phyloP scores from a whole-genome alignment of 2,888 invertebrate species.

The Pristionchus arcanus region DNA sequence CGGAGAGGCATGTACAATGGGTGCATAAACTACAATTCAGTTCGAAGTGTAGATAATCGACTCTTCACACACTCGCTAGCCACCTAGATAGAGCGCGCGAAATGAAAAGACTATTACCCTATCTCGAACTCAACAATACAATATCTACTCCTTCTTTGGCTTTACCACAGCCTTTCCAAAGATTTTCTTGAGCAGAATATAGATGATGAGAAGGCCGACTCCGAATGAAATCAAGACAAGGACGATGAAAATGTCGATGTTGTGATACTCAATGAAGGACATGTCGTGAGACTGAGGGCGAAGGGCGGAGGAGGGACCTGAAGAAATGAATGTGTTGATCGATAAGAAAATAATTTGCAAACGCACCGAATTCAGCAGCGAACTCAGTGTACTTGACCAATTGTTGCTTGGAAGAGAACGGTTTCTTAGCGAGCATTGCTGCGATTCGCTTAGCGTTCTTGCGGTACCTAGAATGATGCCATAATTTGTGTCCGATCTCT shows the following conservation, averaged over 20 bases:
- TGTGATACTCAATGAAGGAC: conserved; percentile 30
- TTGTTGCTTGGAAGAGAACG: conserved; percentile 59
- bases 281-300: conserved; percentile 49
- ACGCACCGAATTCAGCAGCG: conserved; percentile 57
- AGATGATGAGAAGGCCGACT: conserved; percentile 18
- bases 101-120: not conserved
- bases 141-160: not conserved
- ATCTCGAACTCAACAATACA: not conserved
- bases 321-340: not conserved
- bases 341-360: not conserved
- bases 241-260: conserved; percentile 12
- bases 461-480: not conserved
- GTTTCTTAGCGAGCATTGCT: conserved; percentile 52
- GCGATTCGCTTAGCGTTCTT: conserved; percentile 42
- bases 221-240: conserved; percentile 32
- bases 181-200: conserved; percentile 37
- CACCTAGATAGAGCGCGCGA: not conserved
- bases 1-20: conserved; percentile 7
- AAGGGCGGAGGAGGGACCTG: conserved; percentile 41
- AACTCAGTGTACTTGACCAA: conserved; percentile 60
- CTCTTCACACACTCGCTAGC: no score
- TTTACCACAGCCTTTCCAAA: conserved; percentile 13
- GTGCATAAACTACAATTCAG: not conserved
- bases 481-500: not conserved
- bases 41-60: not conserved